Conservation (phyloP, 2,888 invertebrate genomes). For the Erynnis tages region DNA sequence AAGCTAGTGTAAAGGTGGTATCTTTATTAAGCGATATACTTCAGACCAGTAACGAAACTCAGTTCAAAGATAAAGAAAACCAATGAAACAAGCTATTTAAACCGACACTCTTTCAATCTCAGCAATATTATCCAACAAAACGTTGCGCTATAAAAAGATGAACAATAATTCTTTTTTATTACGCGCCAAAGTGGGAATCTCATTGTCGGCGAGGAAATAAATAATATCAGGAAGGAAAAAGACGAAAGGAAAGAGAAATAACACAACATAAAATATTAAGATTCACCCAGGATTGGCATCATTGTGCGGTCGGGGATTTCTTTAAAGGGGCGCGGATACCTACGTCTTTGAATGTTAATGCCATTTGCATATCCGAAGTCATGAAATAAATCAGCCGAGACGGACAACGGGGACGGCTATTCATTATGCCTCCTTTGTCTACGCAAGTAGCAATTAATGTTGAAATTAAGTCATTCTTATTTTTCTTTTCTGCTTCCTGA, state of each 20-base stretch:
- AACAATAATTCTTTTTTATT: conserved; percentile 82
- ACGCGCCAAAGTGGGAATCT: conserved; percentile 80
- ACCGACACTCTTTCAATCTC: conserved; percentile 64
- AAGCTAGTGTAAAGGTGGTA: too few relatives aligned
- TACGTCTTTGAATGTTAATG: conserved; percentile 80
- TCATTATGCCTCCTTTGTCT: conserved; percentile 73
- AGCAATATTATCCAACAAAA: conserved; percentile 72
- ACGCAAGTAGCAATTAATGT: conserved; percentile 69
- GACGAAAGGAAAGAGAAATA: conserved; percentile 78
- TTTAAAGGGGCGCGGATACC: conserved; percentile 57
- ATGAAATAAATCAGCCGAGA: conserved; percentile 80
- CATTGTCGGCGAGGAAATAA: conserved; percentile 79
- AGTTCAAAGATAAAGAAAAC: conserved; percentile 18
- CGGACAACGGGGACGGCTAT: conserved; percentile 75
- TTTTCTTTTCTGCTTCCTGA: conserved; percentile 33
- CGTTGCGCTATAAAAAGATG: conserved; percentile 75
- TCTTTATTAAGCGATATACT: too few relatives aligned
- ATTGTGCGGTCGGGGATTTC: conserved; percentile 74
- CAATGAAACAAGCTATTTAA: conserved; percentile 37
- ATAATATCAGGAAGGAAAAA: conserved; percentile 78
- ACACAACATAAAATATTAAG: conserved; percentile 82
- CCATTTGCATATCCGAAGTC: conserved; percentile 81
- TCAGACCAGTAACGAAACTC: too few relatives aligned
- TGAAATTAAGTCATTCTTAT: conserved; percentile 49
- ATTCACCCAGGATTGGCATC: conserved; percentile 80